These are phyloP conservation scores for Polydesmus complanatus DNA, from an alignment of 2,888 invertebrate species.

Conservation along the genomic window DNA sequence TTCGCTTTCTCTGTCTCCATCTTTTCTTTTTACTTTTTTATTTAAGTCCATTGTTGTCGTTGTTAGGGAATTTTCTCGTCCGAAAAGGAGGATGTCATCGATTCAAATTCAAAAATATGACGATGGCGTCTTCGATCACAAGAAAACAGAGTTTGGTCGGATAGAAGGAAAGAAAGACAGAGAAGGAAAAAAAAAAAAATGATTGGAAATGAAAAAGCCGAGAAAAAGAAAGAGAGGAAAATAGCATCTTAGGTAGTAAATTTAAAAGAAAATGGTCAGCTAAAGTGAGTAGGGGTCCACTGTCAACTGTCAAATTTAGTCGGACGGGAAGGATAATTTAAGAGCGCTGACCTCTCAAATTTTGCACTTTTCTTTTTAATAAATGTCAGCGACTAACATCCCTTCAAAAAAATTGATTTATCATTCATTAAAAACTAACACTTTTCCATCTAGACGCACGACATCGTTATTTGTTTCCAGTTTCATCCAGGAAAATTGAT, in stretches of 20 bases:
- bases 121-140: not conserved
- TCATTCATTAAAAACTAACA: no score
- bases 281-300: not conserved
- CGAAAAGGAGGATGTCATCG: not conserved
- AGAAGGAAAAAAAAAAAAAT: not conserved
- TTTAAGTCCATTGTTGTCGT: not conserved
- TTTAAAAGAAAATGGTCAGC: not conserved
- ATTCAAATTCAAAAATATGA: not conserved
- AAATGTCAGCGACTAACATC: not conserved
- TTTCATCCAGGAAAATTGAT: no score
- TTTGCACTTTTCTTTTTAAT: not conserved
- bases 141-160: no score
- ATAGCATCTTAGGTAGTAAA: not conserved
- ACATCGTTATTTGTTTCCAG: no score
- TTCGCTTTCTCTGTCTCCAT: not conserved
- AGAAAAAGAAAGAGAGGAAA: not conserved
- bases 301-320: not conserved
- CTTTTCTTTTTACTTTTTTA: not conserved
- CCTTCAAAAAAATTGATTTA: not conserved
- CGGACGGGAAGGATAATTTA: not conserved
- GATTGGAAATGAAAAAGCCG: not conserved
- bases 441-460: no score
- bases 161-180: no score
- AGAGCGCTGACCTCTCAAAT: not conserved
- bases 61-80: not conserved